phyloP scores from a whole-genome alignment of 2,113 vertebrate species.

The Desmodus rotundus region DNA sequence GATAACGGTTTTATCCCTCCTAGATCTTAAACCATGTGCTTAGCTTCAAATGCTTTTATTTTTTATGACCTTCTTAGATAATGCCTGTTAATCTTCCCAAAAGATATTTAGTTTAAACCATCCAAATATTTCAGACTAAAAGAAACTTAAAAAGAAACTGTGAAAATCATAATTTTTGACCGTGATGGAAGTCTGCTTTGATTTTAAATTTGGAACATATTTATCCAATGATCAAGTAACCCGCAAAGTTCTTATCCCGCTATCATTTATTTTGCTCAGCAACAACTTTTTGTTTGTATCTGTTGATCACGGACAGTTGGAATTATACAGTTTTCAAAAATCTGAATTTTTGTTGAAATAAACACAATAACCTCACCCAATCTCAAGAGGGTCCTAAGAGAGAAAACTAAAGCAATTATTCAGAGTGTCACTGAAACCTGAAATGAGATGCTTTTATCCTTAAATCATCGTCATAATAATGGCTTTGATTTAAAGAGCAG shows the following conservation, averaged over 20 bases:
- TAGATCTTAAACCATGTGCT: conserved; percentile 15
- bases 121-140: not conserved
- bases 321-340: not conserved
- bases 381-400: not conserved
- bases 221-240: not conserved
- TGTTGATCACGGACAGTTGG: not conserved
- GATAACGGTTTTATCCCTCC: conserved; percentile 20
- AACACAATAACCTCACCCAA: not conserved
- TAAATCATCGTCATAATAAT: not conserved
- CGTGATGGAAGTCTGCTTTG: not conserved
- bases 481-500: not conserved
- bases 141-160: not conserved
- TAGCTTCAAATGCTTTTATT: not conserved
- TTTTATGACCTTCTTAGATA: not conserved
- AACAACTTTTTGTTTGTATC: not conserved
- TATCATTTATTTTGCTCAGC: not conserved
- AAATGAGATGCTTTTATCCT: not conserved
- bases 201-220: not conserved
- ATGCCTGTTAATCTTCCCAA: not conserved
- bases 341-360: not conserved
- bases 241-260: not conserved
- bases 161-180: not conserved
- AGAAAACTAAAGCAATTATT: not conserved
- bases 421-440: not conserved
- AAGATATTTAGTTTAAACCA: not conserved